Base-by-base conservation (phyloP, 1,140 invertebrate genomes). In the Drosophila kepulauana region DNA sequence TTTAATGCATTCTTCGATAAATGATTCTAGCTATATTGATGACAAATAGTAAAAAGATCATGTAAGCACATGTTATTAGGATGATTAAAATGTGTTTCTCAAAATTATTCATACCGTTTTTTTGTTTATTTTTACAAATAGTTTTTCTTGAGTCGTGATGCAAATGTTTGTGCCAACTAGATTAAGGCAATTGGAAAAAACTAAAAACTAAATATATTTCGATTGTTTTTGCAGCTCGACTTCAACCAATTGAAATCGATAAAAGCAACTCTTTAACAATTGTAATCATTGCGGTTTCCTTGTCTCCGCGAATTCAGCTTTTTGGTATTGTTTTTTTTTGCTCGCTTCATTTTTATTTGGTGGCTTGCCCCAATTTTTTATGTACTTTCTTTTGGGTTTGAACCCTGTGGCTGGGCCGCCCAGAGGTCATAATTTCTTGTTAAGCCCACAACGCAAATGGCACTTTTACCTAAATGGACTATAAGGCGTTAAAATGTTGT, bases 401-500 rank as follows among this genome's bases (percentile, higher is more conserved):
- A 35, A 56, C 41, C 38, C 15, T 41, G 45, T 56, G 51, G 59
- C 58, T 61, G 58, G n/a, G 57, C 73, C 62, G 66, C 82, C 61
- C 79, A 66, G 59, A 65, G 85, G 86, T 90, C 69, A 89, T 89
- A 89, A 90, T 89, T 89, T 89, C 81, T 85, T 63, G 81, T 89
- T 89, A 89, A 89, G 79, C 86, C 63, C 56, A 74, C 56, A 76
- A 77, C 85, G 78, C 84, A 88, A 88, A 90, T 87, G 85, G 78
- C 85, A 89, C 81, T 89, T 89, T 90, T 81, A 66, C 85, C 81
- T 85, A 89, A 89, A 89, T 89, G 85, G 85, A 81, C 86, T 86
- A 89, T 89, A 85, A 81, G 85, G 85, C 85, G 86, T 89, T 89
- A 85, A 89, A 89, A 89, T 85, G 86, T 75, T 88, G 85, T 89